Evolutionary conservation across 2,888 invertebrate genomes (phyloP), one percentile per base, ranked within the genome.

Genomic region (Atrina japonica): DNA sequence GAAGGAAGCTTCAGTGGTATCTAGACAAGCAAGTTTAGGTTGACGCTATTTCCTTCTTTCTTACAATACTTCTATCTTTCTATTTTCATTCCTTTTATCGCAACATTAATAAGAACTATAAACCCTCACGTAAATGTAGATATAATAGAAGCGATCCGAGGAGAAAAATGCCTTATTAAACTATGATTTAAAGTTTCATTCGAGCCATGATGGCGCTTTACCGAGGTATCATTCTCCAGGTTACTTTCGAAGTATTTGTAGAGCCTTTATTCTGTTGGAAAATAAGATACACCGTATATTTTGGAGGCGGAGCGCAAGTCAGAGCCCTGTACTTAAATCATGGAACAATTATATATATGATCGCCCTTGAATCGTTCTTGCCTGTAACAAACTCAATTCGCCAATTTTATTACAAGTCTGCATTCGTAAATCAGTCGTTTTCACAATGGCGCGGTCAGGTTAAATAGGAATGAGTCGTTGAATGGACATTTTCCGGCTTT

Each of bases 261-360:
- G 29, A 49, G 21, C 35, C 11, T 35, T 35, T 35, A 35, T 35
- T 35, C 35, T n/a, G 35, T 35, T 35, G 11, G 6, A 35, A 11
- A 35, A 35, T 11, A 35, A 35, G 35, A 35, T 5, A 35, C 30
- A 49, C 25, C 21, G 27, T 60, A 30, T 60, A 47, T 27, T 49
- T 30, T 30, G 49, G 35, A 27, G 60, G 60, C 60, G 60, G 60
- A 47, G 9, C 49, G n/a, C 14, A 49, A 49, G 25, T 60, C 41
- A 35, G 35, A 35, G 35, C 35, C 35, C 35, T 35, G 30, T 47
- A n/a, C 60, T 60, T 60, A 60, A 60, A 60, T 60, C 60, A 60
- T 35, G 23, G 49, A 35, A 30, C 49, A 41, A 60, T 60, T 60
- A 60, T 30, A 49, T 27, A n/a, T 18, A 6, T 40, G 30, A 49